These are phyloP conservation scores for Phylloscopus trochilus DNA, from an alignment of 2,113 vertebrate genomes.

Conservation along the genomic window DNA sequence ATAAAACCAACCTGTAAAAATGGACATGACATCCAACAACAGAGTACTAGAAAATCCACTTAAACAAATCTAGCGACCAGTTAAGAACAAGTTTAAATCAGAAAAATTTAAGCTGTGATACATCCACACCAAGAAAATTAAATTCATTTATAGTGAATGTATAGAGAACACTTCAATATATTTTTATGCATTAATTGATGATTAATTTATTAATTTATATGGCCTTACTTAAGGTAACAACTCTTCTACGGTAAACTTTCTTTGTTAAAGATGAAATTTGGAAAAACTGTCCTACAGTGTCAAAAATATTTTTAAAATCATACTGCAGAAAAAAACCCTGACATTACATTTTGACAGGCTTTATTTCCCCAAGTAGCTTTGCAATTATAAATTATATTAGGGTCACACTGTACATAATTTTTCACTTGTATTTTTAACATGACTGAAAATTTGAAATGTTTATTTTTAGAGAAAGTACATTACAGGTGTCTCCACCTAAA, in stretches of 20 bases:
- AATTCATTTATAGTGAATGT: neutral
- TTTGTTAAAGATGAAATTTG: neutral
- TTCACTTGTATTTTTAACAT: neutral
- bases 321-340: neutral
- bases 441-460: neutral
- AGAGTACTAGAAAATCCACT: neutral
- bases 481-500: neutral
- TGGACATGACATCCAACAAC: neutral
- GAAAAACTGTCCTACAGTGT: neutral
- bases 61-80: neutral
- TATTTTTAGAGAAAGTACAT: neutral
- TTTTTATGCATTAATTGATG: neutral
- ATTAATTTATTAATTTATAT: neutral
- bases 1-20: neutral
- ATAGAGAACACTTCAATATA: neutral
- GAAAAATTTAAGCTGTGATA: neutral
- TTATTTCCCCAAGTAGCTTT: neutral
- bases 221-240: neutral
- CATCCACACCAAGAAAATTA: neutral
- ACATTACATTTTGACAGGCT: neutral
- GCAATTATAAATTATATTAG: neutral
- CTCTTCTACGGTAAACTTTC: neutral
- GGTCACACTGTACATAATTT: neutral
- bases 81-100: neutral
- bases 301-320: neutral